phyloP scores from a whole-genome alignment of 2,113 vertebrate species.

The Myotis lucifugus region DNA sequence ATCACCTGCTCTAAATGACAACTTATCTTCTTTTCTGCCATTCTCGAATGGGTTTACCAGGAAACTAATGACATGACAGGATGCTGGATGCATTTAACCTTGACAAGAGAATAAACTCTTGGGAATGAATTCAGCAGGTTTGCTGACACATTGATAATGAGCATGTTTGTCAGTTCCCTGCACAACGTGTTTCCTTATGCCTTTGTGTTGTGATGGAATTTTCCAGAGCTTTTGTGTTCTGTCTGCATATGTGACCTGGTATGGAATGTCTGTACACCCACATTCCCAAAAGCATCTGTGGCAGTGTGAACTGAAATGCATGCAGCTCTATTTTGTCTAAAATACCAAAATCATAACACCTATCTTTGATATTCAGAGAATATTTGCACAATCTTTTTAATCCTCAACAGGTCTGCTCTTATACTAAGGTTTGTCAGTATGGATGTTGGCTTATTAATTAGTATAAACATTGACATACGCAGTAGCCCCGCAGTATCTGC shows the following conservation, averaged over 20 bases:
- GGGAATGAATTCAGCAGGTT: neutral
- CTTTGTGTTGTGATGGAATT: neutral
- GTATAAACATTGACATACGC: neutral
- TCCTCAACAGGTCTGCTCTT: neutral
- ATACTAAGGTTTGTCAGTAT: neutral
- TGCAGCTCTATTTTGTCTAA: neutral
- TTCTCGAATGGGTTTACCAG: neutral
- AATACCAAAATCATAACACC: neutral
- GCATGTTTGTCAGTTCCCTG: no score
- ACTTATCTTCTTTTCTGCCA: neutral
- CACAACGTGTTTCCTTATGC: neutral
- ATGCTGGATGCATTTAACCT: neutral
- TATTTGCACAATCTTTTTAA: neutral
- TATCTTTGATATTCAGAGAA: neutral
- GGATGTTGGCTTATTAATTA: neutral
- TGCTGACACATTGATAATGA: neutral
- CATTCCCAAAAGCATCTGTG: constrained; percentile 7
- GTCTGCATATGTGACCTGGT: neutral
- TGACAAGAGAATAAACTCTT: neutral
- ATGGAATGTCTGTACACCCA: neutral
- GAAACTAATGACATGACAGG: neutral
- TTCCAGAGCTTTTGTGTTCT: neutral
- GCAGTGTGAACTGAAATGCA: neutral
- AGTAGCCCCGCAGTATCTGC: neutral
- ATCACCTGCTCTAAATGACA: neutral